phyloP scores from a whole-genome alignment of 2,797 vertebrate species.

The Lagocephalus sceleratus region DNA sequence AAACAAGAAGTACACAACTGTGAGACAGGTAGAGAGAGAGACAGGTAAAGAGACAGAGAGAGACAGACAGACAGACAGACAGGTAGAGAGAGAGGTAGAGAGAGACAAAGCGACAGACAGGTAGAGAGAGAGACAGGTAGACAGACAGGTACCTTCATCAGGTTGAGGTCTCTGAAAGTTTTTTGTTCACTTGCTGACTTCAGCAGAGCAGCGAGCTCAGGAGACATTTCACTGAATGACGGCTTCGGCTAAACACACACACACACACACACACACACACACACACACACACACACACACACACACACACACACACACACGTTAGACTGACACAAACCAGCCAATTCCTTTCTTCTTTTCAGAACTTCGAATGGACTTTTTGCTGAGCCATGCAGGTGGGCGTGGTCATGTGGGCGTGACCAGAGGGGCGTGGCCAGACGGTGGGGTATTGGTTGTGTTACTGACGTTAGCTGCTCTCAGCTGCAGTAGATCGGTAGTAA shows the following conservation, averaged over 20 bases:
- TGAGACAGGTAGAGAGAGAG: not conserved
- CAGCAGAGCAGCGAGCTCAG: slow-evolving; percentile 88
- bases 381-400: slow-evolving; percentile 29
- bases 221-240: slow-evolving; percentile 85
- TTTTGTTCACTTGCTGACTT: slow-evolving; percentile 86
- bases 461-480: not conserved
- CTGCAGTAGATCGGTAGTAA: not conserved
- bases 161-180: slow-evolving; percentile 77
- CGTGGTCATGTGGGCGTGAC: not conserved
- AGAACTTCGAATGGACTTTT: not conserved
- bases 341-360: too few species aligned
- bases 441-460: not conserved
- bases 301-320: slow-evolving; percentile 2
- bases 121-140: not conserved
- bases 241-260: slow-evolving; percentile 83
- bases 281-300: slow-evolving; percentile 49
- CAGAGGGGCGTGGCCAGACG: not conserved
- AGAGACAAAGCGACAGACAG: not conserved
- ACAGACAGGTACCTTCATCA: slow-evolving; percentile 47
- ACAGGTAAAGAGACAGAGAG: slow-evolving; percentile 2
- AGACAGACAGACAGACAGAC: not conserved
- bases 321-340: not conserved
- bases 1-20: slow-evolving; percentile 17
- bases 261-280: slow-evolving; percentile 9
- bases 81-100: not conserved